These are phyloP conservation scores for Oreotrochilus melanogaster DNA, from an alignment of 2,113 vertebrate species.

Conservation along the genomic window DNA sequence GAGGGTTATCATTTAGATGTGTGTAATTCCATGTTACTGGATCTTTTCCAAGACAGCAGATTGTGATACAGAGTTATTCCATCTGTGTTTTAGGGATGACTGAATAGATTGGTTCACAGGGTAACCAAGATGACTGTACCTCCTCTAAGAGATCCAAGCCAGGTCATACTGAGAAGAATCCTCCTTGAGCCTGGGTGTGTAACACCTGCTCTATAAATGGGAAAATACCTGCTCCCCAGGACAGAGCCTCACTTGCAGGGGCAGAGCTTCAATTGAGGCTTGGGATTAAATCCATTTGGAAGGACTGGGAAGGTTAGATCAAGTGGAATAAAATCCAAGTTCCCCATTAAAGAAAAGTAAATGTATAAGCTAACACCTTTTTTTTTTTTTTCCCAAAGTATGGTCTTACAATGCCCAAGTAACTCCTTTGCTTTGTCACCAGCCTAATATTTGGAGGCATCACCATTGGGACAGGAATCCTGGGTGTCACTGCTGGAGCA, in stretches of 20 bases:
- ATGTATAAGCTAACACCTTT: neutral
- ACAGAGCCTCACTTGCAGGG: neutral
- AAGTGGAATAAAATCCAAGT: neutral
- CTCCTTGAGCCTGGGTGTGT: neutral
- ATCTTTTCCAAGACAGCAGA: slow-evolving; percentile 44
- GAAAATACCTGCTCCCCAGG: neutral
- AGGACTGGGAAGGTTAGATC: neutral
- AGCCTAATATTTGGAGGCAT: slow-evolving; percentile 89
- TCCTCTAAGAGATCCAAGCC: neutral
- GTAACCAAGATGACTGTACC: neutral
- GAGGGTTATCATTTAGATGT: slow-evolving; percentile 11
- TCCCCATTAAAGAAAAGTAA: neutral
- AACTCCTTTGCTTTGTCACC: slow-evolving; percentile 43
- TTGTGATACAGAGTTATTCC: slow-evolving; percentile 15
- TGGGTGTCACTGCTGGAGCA: slow-evolving; percentile 85
- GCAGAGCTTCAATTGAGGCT: neutral
- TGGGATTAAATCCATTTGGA: neutral
- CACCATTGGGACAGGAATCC: slow-evolving; percentile 84
- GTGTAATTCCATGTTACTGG: neutral
- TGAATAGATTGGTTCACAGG: slow-evolving; percentile 1
- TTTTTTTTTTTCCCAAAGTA: neutral
- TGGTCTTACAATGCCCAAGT: neutral
- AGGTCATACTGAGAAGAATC: neutral
- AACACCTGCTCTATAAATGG: neutral
- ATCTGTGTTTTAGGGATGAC: slow-evolving; percentile 19